Evolutionary conservation across 2,113 vertebrate species (phyloP).

Genomic region (Thunnus maccoyii): DNA sequence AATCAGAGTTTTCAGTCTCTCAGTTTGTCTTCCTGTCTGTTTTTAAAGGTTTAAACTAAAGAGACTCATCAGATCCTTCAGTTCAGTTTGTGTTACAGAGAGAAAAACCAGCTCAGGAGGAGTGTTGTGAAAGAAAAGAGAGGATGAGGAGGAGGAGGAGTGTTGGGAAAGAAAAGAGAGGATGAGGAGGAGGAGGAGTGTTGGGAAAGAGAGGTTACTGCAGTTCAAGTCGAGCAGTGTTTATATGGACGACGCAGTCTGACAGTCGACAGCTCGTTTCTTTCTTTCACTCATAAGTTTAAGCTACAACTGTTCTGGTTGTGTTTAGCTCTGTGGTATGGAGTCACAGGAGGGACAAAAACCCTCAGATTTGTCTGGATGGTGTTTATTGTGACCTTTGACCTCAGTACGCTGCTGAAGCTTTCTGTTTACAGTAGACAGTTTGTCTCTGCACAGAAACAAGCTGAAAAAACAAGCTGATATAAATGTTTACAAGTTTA

Average conservation of each 20-base stretch:
- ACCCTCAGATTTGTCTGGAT: background rate
- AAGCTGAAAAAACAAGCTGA: too few relatives aligned
- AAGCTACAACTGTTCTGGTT: too few relatives aligned
- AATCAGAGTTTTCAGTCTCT: background rate
- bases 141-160: background rate
- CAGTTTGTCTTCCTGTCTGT: background rate
- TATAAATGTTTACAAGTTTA: too few relatives aligned
- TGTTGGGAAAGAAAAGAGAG: too few relatives aligned
- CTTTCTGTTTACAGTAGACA: background rate
- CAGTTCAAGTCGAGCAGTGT: constrained; percentile 49
- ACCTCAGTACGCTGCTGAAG: background rate
- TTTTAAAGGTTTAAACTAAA: too few relatives aligned
- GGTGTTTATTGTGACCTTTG: background rate
- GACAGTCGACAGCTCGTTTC: too few relatives aligned
- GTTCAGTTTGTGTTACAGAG: background rate
- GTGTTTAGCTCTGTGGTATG: constrained; percentile 17
- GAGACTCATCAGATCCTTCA: background rate
- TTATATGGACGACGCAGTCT: background rate
- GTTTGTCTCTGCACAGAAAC: background rate
- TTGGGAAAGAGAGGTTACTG: constrained; percentile 19
- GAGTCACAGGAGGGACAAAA: constrained; percentile 16
- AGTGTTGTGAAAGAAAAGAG: background rate
- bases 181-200: too few relatives aligned
- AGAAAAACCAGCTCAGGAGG: background rate
- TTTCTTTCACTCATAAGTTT: too few relatives aligned